phyloP scores from a whole-genome alignment of 2,888 invertebrate species.

The Allophyes oxyacanthae region DNA sequence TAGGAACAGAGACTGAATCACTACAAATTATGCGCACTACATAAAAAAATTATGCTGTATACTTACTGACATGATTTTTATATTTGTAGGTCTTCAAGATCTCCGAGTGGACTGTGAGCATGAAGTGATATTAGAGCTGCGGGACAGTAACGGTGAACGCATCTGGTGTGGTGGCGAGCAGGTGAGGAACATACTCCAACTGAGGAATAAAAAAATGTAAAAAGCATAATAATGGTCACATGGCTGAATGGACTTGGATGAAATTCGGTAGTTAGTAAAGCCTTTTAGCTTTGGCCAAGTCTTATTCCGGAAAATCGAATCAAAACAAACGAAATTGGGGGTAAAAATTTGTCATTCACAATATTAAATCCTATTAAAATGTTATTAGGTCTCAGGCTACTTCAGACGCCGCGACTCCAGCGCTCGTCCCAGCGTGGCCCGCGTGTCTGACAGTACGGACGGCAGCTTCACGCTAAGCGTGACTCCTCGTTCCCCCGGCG shows the following conservation, averaged over 20 bases:
- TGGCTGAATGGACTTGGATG: too few relatives aligned
- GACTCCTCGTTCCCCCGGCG: constrained; percentile 91
- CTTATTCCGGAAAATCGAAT: too few relatives aligned
- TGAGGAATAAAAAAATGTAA: too few relatives aligned
- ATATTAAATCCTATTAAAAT: too few relatives aligned
- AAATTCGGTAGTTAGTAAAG: too few relatives aligned
- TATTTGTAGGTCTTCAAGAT: constrained; percentile 82
- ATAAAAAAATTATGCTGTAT: too few relatives aligned
- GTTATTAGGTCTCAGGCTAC: constrained; percentile 86
- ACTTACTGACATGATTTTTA: not conserved
- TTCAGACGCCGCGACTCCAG: constrained; percentile 80
- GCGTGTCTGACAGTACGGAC: constrained; percentile 90
- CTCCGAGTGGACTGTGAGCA: constrained; percentile 91
- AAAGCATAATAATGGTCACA: too few relatives aligned
- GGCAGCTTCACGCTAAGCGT: constrained; percentile 91
- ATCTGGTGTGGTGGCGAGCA: constrained; percentile 92
- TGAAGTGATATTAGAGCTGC: constrained; percentile 89
- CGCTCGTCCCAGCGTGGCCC: constrained; percentile 81
- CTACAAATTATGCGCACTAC: too few relatives aligned
- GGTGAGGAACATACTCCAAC: constrained; percentile 68
- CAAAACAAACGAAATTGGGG: too few relatives aligned
- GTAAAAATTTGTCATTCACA: too few relatives aligned
- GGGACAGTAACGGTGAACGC: constrained; percentile 90
- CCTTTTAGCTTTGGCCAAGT: too few relatives aligned
- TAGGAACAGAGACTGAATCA: too few relatives aligned